Base-by-base conservation (phyloP, 2,888 invertebrate species). In the Hemicrepidius hirtus region DNA sequence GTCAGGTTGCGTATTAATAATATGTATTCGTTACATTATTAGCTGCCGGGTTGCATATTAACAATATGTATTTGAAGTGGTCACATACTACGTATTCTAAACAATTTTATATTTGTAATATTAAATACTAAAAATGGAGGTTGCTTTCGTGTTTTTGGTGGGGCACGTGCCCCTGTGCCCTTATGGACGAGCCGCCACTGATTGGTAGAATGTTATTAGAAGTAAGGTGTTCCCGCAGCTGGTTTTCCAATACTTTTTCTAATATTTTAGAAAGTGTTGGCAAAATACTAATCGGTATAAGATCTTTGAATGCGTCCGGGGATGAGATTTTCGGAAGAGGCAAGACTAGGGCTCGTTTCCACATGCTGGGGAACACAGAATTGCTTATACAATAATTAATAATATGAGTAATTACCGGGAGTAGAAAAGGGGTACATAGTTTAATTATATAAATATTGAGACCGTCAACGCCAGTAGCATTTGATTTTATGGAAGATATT, bases 241-340 rank as follows among this genome's bases (percentile, higher is more conserved):
- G 82, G 0, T 13, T n/a, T 10, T 53, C 50, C 0, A 79, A 68
- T 0, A 75, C 49, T 44, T 69, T 75, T 57, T 81, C 78, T 0
- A 80, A 13, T 0, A 78, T 20, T 35, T n/a, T n/a, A n/a, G n/a
- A n/a, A n/a, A n/a, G n/a, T n/a, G n/a, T n/a, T n/a, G n/a, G n/a
- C n/a, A n/a, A 63, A 0, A 80, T 44, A 18, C 80, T 76, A 0
- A 82, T 80, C 0, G 82, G 81, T 5, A 81, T 50, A 5, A 79
- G 68, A 35, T 83, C 80, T 9, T 68, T 73, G 2, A 74, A 50
- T 1, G 9, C 63, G 0, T 44, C 40, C 0, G 78, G 76, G 13
- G 41, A 18, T 10, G 60, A 37, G 21, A 55, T 72, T 71, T 83
- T 83, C 0, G 78, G 79, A 0, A 81, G 53, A 0, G 80, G 80